These are phyloP conservation scores for Drosophila littoralis DNA, from an alignment of 1,140 invertebrate species.

Conservation along the genomic window DNA sequence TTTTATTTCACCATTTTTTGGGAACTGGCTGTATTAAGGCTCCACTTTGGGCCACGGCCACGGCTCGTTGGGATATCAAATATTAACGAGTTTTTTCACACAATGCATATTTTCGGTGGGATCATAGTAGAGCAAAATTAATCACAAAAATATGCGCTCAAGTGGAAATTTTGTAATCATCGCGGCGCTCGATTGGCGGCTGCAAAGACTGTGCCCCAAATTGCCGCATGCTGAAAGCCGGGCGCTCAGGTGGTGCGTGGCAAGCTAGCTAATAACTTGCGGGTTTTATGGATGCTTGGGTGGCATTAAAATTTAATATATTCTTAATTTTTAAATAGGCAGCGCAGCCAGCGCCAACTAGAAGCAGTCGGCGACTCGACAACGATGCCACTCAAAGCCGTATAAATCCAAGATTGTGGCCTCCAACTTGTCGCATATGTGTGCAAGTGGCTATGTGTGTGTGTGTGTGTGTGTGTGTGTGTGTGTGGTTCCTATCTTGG, in stretches of 20 bases:
- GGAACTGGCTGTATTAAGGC: constrained; percentile 24
- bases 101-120: constrained; percentile 39
- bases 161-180: constrained; percentile 75
- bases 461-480: constrained; percentile 26
- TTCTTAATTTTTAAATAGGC: constrained; percentile 82
- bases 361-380: constrained; percentile 25
- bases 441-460: constrained; percentile 20
- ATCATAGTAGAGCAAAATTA: constrained; percentile 58
- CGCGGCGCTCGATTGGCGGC: constrained; percentile 61
- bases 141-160: constrained; percentile 73
- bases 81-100: constrained; percentile 55
- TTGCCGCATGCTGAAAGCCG: constrained; percentile 8
- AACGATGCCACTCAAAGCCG: constrained; percentile 73
- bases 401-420: constrained; percentile 82
- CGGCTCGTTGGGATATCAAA: constrained; percentile 50
- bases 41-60: background rate
- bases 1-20: constrained; percentile 29
- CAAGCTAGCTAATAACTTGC: constrained; percentile 67
- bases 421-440: constrained; percentile 76
- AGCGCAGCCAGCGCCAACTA: constrained; percentile 38
- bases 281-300: constrained; percentile 40
- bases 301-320: constrained; percentile 71
- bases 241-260: constrained; percentile 24
- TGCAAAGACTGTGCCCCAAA: constrained; percentile 11
- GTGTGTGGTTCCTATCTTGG: constrained; percentile 69